Percentiles rank a stretch among this genome's conserved stretches.
Conservation (phyloP, 2,797 vertebrate species). For the Rallus crepitans region DNA sequence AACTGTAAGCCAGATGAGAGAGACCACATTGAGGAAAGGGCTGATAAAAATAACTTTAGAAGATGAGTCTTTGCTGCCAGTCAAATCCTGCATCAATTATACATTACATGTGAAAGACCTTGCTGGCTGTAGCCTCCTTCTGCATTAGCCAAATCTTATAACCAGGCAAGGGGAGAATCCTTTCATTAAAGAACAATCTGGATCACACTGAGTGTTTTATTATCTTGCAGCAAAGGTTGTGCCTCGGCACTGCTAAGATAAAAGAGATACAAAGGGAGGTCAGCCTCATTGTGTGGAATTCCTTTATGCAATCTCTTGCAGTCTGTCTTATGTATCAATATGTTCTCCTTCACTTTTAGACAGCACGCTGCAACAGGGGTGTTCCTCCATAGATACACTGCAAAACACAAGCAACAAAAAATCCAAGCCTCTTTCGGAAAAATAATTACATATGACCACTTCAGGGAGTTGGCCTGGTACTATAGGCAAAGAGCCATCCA, state of each 20-base stretch:
- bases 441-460: background rate
- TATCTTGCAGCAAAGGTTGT: background rate
- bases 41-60: slow-evolving; percentile 15
- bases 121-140: slow-evolving; percentile 15
- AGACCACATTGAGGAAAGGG: background rate
- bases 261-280: slow-evolving; percentile 8
- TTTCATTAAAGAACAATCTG: slow-evolving; percentile 29
- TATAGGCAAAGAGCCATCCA: background rate
- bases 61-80: background rate
- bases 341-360: background rate
- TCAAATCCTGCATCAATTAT: slow-evolving; percentile 34
- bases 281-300: background rate
- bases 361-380: background rate
- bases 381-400: background rate
- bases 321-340: background rate
- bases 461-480: background rate
- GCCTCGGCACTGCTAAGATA: background rate
- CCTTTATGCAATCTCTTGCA: background rate
- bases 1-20: background rate
- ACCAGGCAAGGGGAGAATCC: background rate
- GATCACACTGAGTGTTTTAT: background rate
- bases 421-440: background rate
- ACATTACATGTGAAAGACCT: slow-evolving; percentile 21
- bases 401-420: background rate
- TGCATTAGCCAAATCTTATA: slow-evolving; percentile 35